A percentile compares a stretch with the other conserved stretches of the same genome.
Evolutionary conservation across 2,797 vertebrate species (phyloP).

Genomic region (Sebastes melanostomus): DNA sequence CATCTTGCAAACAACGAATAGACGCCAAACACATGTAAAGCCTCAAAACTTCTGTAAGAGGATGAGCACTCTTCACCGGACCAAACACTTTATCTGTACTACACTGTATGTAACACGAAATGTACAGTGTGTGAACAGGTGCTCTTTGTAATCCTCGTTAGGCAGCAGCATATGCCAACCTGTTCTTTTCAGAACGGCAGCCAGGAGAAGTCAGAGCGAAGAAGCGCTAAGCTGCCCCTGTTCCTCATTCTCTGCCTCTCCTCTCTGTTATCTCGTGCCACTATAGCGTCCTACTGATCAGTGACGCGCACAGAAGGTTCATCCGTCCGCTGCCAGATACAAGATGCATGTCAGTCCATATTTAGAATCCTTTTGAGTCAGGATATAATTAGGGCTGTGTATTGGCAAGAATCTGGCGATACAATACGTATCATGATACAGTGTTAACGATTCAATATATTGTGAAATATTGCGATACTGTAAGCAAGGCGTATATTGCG

Average conservation of each 20-base stretch:
- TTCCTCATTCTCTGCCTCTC: constrained; percentile 28
- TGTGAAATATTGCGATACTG: too few species aligned
- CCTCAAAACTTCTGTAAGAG: not conserved
- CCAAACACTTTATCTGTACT: constrained; percentile 20
- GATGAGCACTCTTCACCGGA: constrained; percentile 5
- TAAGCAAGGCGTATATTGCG: too few species aligned
- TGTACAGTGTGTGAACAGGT: constrained; percentile 62
- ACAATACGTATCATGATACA: too few species aligned
- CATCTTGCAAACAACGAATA: not conserved
- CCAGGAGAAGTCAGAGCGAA: constrained; percentile 58
- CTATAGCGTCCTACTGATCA: constrained; percentile 27
- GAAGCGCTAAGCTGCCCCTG: constrained; percentile 55
- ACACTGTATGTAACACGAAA: constrained; percentile 34
- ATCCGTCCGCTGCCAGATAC: constrained; percentile 3
- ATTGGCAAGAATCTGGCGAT: too few species aligned
- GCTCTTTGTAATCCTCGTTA: constrained; percentile 71
- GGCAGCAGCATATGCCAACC: constrained; percentile 72
- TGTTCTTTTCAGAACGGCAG: constrained; percentile 65
- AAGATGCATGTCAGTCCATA: constrained; percentile 1
- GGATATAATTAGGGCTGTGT: not conserved
- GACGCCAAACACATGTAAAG: not conserved
- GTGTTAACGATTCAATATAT: too few species aligned
- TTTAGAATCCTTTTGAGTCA: not conserved
- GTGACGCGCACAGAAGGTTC: constrained; percentile 59
- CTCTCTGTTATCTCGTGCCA: constrained; percentile 49